Conservation (phyloP, 2,888 invertebrate genomes). For the Cryptocheilus praepositus region DNA sequence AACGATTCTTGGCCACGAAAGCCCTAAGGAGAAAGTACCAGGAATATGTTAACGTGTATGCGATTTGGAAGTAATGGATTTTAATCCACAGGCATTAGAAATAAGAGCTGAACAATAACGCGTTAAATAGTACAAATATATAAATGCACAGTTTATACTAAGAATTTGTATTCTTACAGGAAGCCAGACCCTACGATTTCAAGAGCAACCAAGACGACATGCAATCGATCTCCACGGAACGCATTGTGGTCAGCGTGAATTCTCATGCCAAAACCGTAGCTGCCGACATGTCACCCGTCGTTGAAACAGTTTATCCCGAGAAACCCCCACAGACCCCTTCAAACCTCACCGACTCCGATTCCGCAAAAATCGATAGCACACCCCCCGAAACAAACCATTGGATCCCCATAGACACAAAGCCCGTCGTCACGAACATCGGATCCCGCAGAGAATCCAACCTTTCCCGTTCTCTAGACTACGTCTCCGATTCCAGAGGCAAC, state of each 20-base stretch:
- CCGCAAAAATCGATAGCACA: not conserved
- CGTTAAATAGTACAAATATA: too few species aligned
- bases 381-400: conserved; percentile 44
- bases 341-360: not conserved
- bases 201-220: not conserved
- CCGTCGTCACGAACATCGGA: not conserved
- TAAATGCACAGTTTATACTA: too few species aligned
- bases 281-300: conserved; percentile 12
- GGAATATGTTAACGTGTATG: too few species aligned
- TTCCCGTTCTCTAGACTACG: conserved; percentile 54
- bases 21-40: too few species aligned
- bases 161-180: too few species aligned
- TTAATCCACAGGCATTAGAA: too few species aligned
- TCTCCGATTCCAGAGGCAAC: not conserved
- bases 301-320: conserved; percentile 29
- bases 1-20: too few species aligned
- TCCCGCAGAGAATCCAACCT: conserved; percentile 28
- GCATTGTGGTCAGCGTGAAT: not conserved
- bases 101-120: too few species aligned
- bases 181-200: too few species aligned
- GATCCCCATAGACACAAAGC: conserved; percentile 48
- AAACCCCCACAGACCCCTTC: not conserved
- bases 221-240: not conserved
- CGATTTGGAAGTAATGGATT: too few species aligned
- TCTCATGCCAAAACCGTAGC: not conserved